Percentiles rank a stretch among this genome's conserved stretches.
Conservation (phyloP, 2,888 invertebrate genomes). For the Eupithecia subumbrata region DNA sequence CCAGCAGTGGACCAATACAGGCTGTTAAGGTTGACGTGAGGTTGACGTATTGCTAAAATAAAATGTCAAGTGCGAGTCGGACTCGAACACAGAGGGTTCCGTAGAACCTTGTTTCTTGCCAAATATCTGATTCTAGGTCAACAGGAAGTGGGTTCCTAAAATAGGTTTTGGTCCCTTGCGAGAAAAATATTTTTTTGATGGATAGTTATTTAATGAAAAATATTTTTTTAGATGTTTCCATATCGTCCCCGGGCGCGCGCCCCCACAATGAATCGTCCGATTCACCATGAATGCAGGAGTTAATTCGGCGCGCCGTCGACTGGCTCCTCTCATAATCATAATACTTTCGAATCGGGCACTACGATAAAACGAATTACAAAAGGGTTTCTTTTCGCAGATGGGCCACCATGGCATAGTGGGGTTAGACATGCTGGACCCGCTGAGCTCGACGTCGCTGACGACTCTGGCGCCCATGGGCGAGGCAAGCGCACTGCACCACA, state of each 20-base stretch:
- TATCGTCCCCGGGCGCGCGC: slow-evolving; percentile 55
- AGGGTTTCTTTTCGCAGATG: slow-evolving; percentile 88
- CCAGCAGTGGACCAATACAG: no score
- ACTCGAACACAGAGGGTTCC: not conserved
- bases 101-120: no score
- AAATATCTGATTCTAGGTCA: no score
- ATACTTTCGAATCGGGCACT: slow-evolving; percentile 67
- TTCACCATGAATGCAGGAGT: slow-evolving; percentile 78
- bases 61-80: no score
- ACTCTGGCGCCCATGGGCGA: slow-evolving; percentile 95
- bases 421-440: slow-evolving; percentile 95
- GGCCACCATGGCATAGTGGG: slow-evolving; percentile 96
- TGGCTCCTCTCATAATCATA: slow-evolving; percentile 45
- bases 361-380: slow-evolving; percentile 77
- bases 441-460: slow-evolving; percentile 93
- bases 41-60: no score
- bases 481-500: slow-evolving; percentile 88
- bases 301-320: slow-evolving; percentile 66
- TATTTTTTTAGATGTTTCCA: slow-evolving; percentile 66
- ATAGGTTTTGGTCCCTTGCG: no score
- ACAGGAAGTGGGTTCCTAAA: no score
- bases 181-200: not conserved
- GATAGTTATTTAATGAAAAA: slow-evolving; percentile 70
- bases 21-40: no score
- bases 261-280: slow-evolving; percentile 70